A percentile compares a stretch with the other conserved stretches of the same genome.
These are phyloP conservation scores for Beroe forskalii DNA, from an alignment of 37 sponge, comb jelly and placozoan genomes.

Conservation along the genomic window DNA sequence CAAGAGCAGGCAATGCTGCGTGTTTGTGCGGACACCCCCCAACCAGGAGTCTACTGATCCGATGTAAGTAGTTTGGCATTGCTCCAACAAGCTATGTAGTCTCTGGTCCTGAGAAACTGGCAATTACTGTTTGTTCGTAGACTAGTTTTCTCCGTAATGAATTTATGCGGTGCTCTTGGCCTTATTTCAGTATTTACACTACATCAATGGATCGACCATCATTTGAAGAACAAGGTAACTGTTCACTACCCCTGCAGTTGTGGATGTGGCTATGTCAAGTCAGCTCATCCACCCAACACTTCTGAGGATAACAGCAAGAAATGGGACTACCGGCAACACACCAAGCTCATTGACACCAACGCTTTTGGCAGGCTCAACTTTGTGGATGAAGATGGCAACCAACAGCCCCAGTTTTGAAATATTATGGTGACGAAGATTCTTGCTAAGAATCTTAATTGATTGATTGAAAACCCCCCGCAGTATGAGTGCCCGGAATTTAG, in stretches of 20 bases:
- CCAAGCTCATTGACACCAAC: not conserved
- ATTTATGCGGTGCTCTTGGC: too few species aligned
- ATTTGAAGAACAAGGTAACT: not conserved
- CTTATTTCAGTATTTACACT: too few species aligned
- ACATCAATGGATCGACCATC: too few species aligned
- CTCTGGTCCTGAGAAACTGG: not conserved
- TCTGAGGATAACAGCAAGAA: not conserved
- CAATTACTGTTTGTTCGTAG: not conserved
- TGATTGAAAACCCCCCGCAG: too few species aligned
- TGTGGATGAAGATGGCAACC: constrained; percentile 35
- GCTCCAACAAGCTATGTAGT: too few species aligned
- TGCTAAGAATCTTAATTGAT: too few species aligned
- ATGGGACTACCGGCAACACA: constrained; percentile 30
- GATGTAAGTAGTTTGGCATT: constrained; percentile 1
- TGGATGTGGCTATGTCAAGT: not conserved
- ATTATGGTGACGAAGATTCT: too few species aligned
- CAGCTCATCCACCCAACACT: constrained; percentile 1
- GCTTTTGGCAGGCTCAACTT: constrained; percentile 48
- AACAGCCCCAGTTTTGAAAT: constrained; percentile 27
- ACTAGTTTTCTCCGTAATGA: too few species aligned
- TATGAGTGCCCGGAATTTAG: too few species aligned
- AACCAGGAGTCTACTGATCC: constrained; percentile 16
- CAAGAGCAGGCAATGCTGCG: not conserved
- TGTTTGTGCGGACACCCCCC: not conserved
- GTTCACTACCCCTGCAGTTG: constrained; percentile 5